Evolutionary conservation across 2,797 vertebrate genomes (phyloP).

Genomic region (Pogonophryne albipinna): DNA sequence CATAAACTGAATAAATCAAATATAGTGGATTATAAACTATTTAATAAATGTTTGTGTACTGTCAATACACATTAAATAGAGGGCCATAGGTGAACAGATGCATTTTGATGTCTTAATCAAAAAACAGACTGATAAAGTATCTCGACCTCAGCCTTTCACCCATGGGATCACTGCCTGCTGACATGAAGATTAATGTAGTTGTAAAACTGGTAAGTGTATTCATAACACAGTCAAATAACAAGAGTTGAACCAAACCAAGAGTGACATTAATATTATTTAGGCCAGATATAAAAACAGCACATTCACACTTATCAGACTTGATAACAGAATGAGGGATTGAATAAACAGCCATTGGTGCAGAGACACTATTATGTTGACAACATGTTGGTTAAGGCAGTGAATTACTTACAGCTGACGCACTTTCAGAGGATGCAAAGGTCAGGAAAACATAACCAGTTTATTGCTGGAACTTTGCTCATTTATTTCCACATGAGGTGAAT

Average conservation of each 20-base stretch:
- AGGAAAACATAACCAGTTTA: slow-evolving; percentile 59
- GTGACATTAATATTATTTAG: not conserved
- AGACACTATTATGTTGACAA: not conserved
- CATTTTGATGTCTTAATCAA: not conserved
- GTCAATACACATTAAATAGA: not conserved
- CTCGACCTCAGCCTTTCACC: slow-evolving; percentile 3
- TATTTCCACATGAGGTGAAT: slow-evolving; percentile 43
- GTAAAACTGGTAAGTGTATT: not conserved
- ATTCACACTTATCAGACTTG: not conserved
- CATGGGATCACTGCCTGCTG: not conserved
- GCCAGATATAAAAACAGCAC: not conserved
- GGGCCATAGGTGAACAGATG: not conserved
- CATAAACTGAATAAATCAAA: too few species aligned
- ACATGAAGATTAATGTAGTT: not conserved
- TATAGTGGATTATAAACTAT: not conserved
- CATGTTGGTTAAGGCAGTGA: not conserved
- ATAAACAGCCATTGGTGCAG: not conserved
- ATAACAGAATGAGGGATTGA: not conserved
- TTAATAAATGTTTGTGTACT: not conserved
- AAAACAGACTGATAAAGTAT: slow-evolving; percentile 18
- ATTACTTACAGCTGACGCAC: slow-evolving; percentile 1
- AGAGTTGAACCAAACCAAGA: not conserved
- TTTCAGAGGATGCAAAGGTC: slow-evolving; percentile 71
- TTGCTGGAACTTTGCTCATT: slow-evolving; percentile 72
- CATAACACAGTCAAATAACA: not conserved